A percentile compares a stretch with the other conserved stretches of the same genome.
Conservation (phyloP, 2,888 invertebrate species). For the Trypoxylon attenuatum region DNA sequence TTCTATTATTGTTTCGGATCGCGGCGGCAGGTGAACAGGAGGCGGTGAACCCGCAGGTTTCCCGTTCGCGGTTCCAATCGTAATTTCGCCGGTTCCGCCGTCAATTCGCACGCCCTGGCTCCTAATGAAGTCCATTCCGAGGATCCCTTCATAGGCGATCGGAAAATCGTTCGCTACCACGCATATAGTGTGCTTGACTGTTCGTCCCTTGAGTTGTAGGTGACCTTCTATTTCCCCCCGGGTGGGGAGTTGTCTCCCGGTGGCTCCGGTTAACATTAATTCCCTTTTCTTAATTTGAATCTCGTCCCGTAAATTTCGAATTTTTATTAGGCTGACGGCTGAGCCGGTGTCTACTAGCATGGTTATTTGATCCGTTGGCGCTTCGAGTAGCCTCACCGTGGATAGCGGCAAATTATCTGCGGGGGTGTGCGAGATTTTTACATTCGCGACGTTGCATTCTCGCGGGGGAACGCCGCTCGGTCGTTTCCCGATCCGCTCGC, state of each 20-base stretch:
- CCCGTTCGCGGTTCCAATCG: no score
- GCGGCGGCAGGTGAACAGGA: no score
- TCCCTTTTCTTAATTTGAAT: no score
- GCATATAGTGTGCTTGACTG: background rate
- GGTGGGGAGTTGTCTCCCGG: background rate
- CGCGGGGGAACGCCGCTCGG: no score
- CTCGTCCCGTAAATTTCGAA: background rate
- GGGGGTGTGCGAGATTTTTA: background rate
- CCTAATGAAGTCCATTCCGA: background rate
- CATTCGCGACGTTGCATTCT: no score
- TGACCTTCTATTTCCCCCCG: background rate
- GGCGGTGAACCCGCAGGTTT: no score
- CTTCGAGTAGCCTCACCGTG: background rate
- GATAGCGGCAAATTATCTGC: background rate
- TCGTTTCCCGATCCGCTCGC: no score
- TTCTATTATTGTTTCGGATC: no score
- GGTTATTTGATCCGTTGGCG: background rate
- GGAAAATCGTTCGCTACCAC: background rate
- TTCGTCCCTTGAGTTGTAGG: background rate
- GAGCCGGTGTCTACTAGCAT: background rate
- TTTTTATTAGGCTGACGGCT: background rate
- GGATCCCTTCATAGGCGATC: background rate
- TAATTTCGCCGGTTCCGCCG: background rate
- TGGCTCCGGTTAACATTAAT: no score
- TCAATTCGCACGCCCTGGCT: background rate